Evolutionary conservation across 2,797 vertebrate genomes (phyloP), one percentile per base, ranked within the genome.

Genomic region (Chelidonichthys spinosus): DNA sequence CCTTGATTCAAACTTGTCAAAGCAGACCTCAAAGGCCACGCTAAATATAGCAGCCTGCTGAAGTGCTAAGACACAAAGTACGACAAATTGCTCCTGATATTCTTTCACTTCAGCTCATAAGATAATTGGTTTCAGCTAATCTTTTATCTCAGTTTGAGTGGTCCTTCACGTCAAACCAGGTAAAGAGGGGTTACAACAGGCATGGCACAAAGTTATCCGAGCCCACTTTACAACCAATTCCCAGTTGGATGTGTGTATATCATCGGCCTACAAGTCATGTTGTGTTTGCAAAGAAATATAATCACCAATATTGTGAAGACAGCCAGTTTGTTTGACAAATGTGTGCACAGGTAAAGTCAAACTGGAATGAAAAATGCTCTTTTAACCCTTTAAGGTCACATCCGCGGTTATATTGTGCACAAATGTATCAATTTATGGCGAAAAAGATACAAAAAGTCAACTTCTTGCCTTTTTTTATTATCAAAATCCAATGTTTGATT

Each of bases 41-140:
- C 78, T 84, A 85, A 85, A 90, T 90, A 86, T 85, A 86, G 78
- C 66, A 62, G 53, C 49, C 56, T 65, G 79, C 63, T 35, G 25
- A 65, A 79, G 74, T 58, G 44, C 71, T 40, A n/a, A 69, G 52
- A 76, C 59, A 13, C 59, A 44, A 63, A 56, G 73, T 79, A 25
- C 25, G 67, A 83, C 62, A 77, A 86, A 87, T 78, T 72, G 69
- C 68, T 69, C 67, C 53, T 72, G 77, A 81, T 89, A 44, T 59
- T 68, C 43, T 56, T 46, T 64, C 50, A 44, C 42, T 74, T 40
- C 5, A 60, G 36, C 69, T 75, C 69, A 86, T 76, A 74, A 67
- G 65, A 81, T 80, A 77, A 69, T 72, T 76, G 67, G 67, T 63
- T 70, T 79, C 80, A 86, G 60, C 58, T 52, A 36, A 49, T 81